Evolutionary conservation across 2,888 invertebrate species (phyloP), one percentile per base, ranked within the genome.

Genomic region (Aspidiotus rigidus): DNA sequence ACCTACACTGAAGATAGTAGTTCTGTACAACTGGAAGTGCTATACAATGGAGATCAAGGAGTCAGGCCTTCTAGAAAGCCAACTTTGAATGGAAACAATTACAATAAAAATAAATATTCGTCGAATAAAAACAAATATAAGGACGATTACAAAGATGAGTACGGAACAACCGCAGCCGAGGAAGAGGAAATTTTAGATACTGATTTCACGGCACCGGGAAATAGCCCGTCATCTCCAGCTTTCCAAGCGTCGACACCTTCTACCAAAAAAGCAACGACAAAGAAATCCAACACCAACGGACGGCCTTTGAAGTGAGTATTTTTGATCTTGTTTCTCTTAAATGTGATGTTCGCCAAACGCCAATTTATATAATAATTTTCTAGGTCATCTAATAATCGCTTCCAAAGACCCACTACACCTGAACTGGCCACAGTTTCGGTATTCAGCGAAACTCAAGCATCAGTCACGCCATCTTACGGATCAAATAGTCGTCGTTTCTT

Each of bases 351-450:
- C 6, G 49, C 49, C 2, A 49, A n/a, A 11, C 6, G 6, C 11
- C 10, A 49, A 49, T 49, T 2, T n/a, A 11, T 49, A 2, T 11
- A 49, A 2, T 49, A 2, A 49, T 3, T 49, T 49, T 49, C 49
- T n/a, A 49, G 67, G 15, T 70, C 57, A 28, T 70, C 71, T 74
- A 75, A 76, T 72, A 76, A 75, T 75, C 78, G 80, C 76, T 76
- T 76, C 75, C 77, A 77, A 75, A 76, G 79, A 72, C 79, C 80
- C 78, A 81, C 81, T 74, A 69, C 73, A 72, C 79, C 80, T 80
- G 83, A 85, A 80, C 80, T 84, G 78, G 82, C 84, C 77, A 83
- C 85, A 78, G 82, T 84, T 76, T 85, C 84, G 82, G 84, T 81
- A 80, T 84, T 83, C 83, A 86, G 85, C 80, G 84, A 83, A 77